phyloP scores from a whole-genome alignment of 2,888 invertebrate genomes.

The Amphimallon solstitiale region DNA sequence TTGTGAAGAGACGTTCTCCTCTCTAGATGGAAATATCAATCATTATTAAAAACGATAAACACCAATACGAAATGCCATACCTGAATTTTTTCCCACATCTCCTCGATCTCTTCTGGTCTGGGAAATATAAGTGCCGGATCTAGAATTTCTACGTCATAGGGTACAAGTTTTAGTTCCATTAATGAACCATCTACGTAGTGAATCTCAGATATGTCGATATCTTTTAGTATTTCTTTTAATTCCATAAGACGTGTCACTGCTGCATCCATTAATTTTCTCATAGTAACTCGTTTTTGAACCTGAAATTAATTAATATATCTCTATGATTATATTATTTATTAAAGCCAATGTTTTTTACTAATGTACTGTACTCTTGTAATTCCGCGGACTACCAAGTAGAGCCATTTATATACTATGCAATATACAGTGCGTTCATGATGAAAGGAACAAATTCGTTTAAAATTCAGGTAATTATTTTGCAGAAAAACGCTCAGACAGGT shows the following conservation, averaged over 20 bases:
- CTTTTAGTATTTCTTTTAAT: constrained; percentile 67
- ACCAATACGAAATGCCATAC: constrained; percentile 15
- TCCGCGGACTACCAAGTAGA: too few relatives aligned
- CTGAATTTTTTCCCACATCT: constrained; percentile 54
- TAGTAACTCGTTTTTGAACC: constrained; percentile 68
- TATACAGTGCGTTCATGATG: too few relatives aligned
- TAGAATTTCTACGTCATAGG: constrained; percentile 72
- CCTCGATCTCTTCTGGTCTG: constrained; percentile 64
- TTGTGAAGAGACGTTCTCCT: constrained; percentile 55
- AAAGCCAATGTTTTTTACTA: too few relatives aligned
- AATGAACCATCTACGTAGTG: constrained; percentile 80
- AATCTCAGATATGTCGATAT: constrained; percentile 69
- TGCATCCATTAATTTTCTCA: constrained; percentile 69
- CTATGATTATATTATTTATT: too few relatives aligned
- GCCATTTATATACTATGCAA: too few relatives aligned
- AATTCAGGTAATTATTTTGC: too few relatives aligned
- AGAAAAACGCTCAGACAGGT: too few relatives aligned
- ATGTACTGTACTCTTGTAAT: too few relatives aligned
- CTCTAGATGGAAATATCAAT: constrained; percentile 41
- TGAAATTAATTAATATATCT: constrained; percentile 47
- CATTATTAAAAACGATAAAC: neutral
- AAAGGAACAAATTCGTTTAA: too few relatives aligned
- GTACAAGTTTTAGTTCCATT: constrained; percentile 75
- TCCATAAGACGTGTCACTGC: constrained; percentile 69
- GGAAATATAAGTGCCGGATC: constrained; percentile 71